phyloP scores from a whole-genome alignment of 2,113 vertebrate genomes.

The Lycaon pictus region DNA sequence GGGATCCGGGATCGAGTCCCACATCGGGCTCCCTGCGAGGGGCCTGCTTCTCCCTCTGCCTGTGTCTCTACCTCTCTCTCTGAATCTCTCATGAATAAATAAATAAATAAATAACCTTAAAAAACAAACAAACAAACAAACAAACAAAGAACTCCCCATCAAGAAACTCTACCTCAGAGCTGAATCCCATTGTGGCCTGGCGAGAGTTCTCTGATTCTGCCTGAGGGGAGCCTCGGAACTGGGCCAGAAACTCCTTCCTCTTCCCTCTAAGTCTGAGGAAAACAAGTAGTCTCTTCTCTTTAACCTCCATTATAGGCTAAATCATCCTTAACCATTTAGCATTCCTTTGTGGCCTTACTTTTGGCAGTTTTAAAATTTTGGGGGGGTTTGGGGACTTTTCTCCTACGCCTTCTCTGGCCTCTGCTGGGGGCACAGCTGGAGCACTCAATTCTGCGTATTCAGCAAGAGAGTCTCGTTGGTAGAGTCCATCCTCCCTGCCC shows the following conservation, averaged over 20 bases:
- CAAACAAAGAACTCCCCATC: neutral
- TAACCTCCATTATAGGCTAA: neutral
- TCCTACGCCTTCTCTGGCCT: neutral
- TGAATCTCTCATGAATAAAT: too few relatives aligned
- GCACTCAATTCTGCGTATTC: neutral
- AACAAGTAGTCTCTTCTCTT: neutral
- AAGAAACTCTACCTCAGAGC: neutral
- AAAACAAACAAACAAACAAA: neutral
- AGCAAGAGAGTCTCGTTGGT: neutral
- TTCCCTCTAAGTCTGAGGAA: neutral
- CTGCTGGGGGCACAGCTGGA: neutral
- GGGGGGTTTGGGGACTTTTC: neutral
- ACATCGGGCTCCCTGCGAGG: too few relatives aligned
- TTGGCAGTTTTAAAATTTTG: neutral
- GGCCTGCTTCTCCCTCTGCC: too few relatives aligned
- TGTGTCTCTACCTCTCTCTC: too few relatives aligned
- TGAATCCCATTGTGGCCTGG: neutral
- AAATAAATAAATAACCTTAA: too few relatives aligned
- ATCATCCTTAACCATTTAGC: neutral
- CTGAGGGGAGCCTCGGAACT: neutral
- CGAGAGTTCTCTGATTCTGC: neutral
- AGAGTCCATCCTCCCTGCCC: accelerated
- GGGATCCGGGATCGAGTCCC: too few relatives aligned
- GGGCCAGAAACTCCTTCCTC: neutral
- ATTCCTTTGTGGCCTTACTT: neutral